phyloP scores from a whole-genome alignment of 37 sponge, comb jelly and placozoan genomes.

The Geodia barretti region DNA sequence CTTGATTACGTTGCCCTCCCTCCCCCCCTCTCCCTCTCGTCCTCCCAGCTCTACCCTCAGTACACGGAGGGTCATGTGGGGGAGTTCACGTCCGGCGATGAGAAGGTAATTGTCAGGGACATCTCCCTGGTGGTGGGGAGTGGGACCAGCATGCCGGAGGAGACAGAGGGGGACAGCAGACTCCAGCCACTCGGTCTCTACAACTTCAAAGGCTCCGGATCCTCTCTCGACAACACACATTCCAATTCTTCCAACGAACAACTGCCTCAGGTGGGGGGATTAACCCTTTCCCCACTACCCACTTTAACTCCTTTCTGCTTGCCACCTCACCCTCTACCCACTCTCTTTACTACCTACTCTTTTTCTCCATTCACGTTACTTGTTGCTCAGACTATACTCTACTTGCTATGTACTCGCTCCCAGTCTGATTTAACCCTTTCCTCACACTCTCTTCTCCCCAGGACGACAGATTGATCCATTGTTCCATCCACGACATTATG shows the following conservation, averaged over 20 bases:
- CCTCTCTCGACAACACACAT: background rate
- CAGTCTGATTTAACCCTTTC: no score
- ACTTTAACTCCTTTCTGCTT: no score
- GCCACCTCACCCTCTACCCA: no score
- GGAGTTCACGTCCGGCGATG: conserved; percentile 33
- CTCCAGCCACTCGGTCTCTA: background rate
- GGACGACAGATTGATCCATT: background rate
- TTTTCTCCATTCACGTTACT: no score
- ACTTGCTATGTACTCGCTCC: no score
- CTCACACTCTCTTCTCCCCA: no score
- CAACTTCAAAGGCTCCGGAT: background rate
- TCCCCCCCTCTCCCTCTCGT: no score
- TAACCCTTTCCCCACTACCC: no score
- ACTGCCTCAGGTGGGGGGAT: no score
- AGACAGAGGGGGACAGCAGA: background rate
- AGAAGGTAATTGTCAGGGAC: conserved; percentile 24
- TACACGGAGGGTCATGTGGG: conserved; percentile 44
- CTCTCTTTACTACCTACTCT: no score
- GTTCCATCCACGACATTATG: background rate
- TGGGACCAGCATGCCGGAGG: background rate
- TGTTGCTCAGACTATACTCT: no score
- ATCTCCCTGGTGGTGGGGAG: conserved; percentile 7
- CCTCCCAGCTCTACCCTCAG: conserved; percentile 37
- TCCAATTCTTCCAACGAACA: background rate
- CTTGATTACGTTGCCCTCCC: no score